Base-by-base conservation (phyloP, 2,888 invertebrate species). In the Chironomus tentans region DNA sequence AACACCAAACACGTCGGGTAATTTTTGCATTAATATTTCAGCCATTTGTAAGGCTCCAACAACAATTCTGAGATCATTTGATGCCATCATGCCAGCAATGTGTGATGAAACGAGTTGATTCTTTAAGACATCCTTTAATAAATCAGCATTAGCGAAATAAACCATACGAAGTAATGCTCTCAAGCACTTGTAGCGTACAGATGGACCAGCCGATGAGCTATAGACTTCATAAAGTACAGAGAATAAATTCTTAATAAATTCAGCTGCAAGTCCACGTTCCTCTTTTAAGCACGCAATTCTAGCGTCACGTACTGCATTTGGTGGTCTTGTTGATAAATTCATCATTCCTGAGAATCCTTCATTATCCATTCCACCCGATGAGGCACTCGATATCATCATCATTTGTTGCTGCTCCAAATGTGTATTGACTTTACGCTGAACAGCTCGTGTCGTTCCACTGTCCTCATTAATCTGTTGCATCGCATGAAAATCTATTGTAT, bases 401-500 rank as follows among this genome's bases (percentile, higher is more conserved):
- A 24, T 24, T 61, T 12, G 38, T 28, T 70, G 68, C 22, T 47
- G 77, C 46, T 76, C 68, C 61, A 75, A 76, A 69, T 70, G 77
- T 62, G 61, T 70, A 68, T 73, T 73, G 47, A 89, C 87, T 80
- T 91, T 88, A 65, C 95, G 89, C 83, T 97, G 97, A 78, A 98
- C 95, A 61, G 95, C 92, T 68, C 97, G 87, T 48, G 96, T 92
- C 38, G 95, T 96, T 78, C 98, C 98, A 0, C 97, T 95, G 84
- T 97, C 97, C 86, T 98, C 98, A 84, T 98, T 98, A 79, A 98
- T 94, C 87, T 98, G 97, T 84, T 97, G 97, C 97, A 98, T 96
- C 80, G 95, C 92, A 82, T 95, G 92, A 82, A 98, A 93, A 86
- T 98, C 98, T 79, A 98, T 92, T 0, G 97, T 96, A 85, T 97